phyloP scores from a whole-genome alignment of 2,113 vertebrate genomes.

The Rhombomys opimus region DNA sequence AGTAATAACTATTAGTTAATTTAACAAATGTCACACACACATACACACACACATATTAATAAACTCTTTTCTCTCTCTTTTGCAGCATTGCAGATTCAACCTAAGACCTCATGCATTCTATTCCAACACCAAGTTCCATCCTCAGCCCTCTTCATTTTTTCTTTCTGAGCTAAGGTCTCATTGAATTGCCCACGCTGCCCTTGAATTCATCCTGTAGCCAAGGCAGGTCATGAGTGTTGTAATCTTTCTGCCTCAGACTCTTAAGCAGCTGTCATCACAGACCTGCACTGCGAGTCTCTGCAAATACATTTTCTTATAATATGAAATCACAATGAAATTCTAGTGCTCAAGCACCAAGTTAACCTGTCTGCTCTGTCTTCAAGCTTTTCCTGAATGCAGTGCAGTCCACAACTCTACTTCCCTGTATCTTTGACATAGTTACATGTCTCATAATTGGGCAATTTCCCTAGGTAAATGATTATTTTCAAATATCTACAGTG shows the following conservation, averaged over 20 bases:
- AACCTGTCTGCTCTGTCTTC: neutral
- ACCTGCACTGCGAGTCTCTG: neutral
- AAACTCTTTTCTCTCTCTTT: neutral
- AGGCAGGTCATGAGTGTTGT: neutral
- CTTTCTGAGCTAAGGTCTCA: neutral
- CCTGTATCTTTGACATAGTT: neutral
- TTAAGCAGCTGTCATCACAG: neutral
- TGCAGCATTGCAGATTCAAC: neutral
- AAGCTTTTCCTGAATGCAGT: neutral
- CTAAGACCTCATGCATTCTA: neutral
- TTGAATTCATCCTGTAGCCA: neutral
- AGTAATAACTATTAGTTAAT: neutral
- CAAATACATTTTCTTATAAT: neutral
- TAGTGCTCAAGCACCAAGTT: neutral
- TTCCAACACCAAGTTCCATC: neutral
- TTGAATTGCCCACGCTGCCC: neutral
- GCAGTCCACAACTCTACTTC: accelerated
- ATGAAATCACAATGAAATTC: neutral
- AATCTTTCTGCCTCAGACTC: neutral
- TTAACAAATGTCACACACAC: conserved; percentile 17
- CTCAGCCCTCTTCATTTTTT: neutral
- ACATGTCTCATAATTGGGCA: neutral
- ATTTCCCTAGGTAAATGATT: neutral
- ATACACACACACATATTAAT: neutral
- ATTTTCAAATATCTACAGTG: conserved; percentile 22